phyloP scores from a whole-genome alignment of 92 coral and sea anemone genomes.

The Plumapathes pennacea region DNA sequence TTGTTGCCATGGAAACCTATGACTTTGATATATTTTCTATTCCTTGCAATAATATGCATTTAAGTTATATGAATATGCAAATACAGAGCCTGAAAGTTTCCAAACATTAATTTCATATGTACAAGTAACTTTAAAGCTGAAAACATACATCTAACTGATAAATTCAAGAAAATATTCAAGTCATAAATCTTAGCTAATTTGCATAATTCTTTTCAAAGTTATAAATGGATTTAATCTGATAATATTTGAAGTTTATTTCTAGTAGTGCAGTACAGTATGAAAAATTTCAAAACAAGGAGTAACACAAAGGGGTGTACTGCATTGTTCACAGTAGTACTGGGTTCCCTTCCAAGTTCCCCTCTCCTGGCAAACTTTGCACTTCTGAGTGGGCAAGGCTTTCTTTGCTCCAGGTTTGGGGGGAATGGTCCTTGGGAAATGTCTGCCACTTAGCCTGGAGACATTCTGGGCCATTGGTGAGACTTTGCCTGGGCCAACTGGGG shows the following conservation, averaged over 20 bases:
- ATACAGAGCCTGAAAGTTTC: too few relatives aligned
- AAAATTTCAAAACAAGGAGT: background rate
- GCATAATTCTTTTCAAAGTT: too few relatives aligned
- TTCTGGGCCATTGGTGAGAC: constrained; percentile 10
- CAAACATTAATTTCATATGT: too few relatives aligned
- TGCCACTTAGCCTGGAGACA: constrained; percentile 25
- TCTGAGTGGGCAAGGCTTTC: constrained; percentile 14
- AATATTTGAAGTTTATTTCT: background rate
- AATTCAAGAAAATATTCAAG: too few relatives aligned
- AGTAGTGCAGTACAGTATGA: background rate
- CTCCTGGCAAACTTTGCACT: constrained; percentile 23
- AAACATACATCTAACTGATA: too few relatives aligned
- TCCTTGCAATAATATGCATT: too few relatives aligned
- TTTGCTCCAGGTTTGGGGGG: constrained; percentile 31
- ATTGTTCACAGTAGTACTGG: constrained; percentile 13
- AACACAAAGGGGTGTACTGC: background rate
- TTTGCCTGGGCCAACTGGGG: background rate
- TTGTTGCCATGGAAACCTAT: constrained; percentile 10
- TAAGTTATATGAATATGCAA: too few relatives aligned
- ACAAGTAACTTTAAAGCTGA: too few relatives aligned
- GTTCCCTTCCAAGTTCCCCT: constrained; percentile 17
- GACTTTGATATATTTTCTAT: too few relatives aligned
- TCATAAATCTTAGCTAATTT: too few relatives aligned
- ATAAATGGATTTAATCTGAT: too few relatives aligned
- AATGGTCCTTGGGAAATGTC: constrained; percentile 18